These are phyloP conservation scores for Carettochelys insculpta DNA, from an alignment of 2,113 vertebrate species.

Conservation along the genomic window DNA sequence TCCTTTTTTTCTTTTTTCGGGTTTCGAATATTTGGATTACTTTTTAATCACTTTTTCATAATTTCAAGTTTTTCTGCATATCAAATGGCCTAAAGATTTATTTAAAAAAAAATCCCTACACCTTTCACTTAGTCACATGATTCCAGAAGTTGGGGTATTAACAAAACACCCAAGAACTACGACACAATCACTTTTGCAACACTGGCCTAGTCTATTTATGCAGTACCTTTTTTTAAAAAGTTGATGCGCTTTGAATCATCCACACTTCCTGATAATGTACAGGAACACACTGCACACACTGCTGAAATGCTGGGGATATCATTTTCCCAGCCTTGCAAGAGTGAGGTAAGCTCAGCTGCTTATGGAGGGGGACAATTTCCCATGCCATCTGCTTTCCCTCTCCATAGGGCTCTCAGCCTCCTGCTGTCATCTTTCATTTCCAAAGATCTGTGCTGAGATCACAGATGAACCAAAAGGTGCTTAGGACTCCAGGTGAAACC, in stretches of 20 bases:
- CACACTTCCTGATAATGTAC: not conserved
- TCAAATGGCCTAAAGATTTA: too few relatives aligned
- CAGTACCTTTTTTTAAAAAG: accelerated
- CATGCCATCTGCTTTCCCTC: accelerated
- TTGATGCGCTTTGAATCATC: not conserved
- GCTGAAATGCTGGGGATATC: too few relatives aligned
- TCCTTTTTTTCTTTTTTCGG: too few relatives aligned
- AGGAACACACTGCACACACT: not conserved
- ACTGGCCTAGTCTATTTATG: not conserved
- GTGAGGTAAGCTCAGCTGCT: not conserved
- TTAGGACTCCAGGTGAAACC: not conserved
- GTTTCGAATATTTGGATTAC: too few relatives aligned
- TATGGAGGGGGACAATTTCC: accelerated
- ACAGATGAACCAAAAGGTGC: not conserved
- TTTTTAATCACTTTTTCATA: too few relatives aligned
- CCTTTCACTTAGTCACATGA: too few relatives aligned
- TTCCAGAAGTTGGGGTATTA: too few relatives aligned
- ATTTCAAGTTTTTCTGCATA: too few relatives aligned
- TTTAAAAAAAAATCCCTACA: too few relatives aligned
- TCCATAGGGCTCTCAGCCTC: not conserved
- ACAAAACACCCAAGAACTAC: too few relatives aligned
- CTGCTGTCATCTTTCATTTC: not conserved
- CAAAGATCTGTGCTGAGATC: not conserved
- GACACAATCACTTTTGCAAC: too few relatives aligned
- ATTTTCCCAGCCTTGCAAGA: not conserved